phyloP scores from a whole-genome alignment of 1,140 invertebrate genomes.

The Leptopilina boulardi region DNA sequence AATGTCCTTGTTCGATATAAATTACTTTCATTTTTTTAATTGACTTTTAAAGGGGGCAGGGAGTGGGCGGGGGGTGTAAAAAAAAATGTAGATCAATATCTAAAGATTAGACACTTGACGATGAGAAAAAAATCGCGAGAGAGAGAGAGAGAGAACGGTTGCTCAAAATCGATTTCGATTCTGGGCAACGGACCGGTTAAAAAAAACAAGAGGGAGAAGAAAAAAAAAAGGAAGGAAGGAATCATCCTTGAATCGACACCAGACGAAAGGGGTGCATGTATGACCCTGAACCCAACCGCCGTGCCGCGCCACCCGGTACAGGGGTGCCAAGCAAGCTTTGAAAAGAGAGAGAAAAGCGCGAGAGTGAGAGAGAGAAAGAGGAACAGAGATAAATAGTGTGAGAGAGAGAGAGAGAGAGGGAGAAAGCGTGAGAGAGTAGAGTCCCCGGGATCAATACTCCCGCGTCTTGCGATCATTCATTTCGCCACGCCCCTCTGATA shows the following conservation, averaged over 20 bases:
- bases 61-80: background rate
- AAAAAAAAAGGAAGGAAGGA: conserved; percentile 45
- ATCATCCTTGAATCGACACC: conserved; percentile 48
- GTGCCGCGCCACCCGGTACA: conserved; percentile 65
- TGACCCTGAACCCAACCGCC: conserved; percentile 73
- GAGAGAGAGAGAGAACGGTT: conserved; percentile 14
- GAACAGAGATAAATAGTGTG: background rate
- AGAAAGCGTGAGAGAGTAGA: conserved; percentile 59
- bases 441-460: conserved; percentile 75
- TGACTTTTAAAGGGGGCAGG: no score
- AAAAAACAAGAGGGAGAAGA: conserved; percentile 46
- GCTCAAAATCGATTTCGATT: conserved; percentile 40
- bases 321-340: conserved; percentile 61
- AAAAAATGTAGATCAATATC: background rate
- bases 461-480: conserved; percentile 77
- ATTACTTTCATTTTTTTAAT: no score
- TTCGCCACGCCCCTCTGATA: conserved; percentile 76
- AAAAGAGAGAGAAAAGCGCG: conserved; percentile 41
- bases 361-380: conserved; percentile 32
- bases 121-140: background rate
- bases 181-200: conserved; percentile 35
- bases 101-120: conserved; percentile 32
- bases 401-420: conserved; percentile 45
- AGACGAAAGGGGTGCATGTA: conserved; percentile 63
- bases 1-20: no score